phyloP scores from a whole-genome alignment of 2,797 vertebrate genomes.

The Hypotaenidia okinawae region DNA sequence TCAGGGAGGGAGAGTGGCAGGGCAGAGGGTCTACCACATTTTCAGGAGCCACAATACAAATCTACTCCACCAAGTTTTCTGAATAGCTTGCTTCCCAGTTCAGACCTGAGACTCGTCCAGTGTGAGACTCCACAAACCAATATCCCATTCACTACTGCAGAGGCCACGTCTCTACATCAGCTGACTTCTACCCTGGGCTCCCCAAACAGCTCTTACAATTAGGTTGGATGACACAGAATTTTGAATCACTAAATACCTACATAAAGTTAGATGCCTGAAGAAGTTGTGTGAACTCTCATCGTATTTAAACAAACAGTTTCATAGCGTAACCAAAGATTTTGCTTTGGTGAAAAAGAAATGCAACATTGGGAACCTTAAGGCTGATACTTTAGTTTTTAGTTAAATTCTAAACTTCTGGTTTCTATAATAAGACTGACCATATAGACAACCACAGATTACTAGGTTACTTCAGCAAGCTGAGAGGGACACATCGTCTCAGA shows the following conservation, averaged over 20 bases:
- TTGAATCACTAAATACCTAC: neutral
- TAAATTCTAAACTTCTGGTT: neutral
- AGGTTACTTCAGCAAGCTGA: neutral
- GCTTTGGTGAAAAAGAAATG: neutral
- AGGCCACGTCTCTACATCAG: neutral
- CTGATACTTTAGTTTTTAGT: neutral
- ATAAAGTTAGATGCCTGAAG: neutral
- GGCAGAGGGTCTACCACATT: neutral
- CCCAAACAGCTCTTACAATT: neutral
- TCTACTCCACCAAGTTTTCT: neutral
- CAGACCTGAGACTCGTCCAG: neutral
- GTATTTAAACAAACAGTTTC: neutral
- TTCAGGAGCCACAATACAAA: neutral
- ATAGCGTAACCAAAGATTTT: neutral
- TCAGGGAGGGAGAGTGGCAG: neutral
- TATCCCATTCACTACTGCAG: neutral
- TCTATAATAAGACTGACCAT: conserved; percentile 2
- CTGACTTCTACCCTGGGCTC: neutral
- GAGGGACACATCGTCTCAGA: neutral
- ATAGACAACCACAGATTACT: neutral
- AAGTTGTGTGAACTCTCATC: neutral
- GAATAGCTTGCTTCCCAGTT: neutral
- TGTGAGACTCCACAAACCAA: neutral
- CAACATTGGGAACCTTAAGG: neutral
- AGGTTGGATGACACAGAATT: neutral